Conservation (phyloP, 2,113 vertebrate genomes). For the Oxyura jamaicensis region DNA sequence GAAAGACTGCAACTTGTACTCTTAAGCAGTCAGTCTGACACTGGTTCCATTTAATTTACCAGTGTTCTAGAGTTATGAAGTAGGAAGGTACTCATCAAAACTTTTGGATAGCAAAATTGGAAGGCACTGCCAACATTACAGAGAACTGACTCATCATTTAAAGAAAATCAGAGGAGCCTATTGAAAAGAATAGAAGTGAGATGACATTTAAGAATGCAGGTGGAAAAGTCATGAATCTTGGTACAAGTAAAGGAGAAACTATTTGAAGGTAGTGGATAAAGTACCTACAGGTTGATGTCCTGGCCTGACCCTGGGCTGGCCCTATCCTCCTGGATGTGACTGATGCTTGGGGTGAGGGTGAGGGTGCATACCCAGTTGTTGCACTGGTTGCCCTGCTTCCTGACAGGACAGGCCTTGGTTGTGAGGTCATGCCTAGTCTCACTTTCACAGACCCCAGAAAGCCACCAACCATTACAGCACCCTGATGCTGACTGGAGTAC, state of each 20-base stretch:
- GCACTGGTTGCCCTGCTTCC: background rate
- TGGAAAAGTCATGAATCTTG: background rate
- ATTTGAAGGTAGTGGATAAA: background rate
- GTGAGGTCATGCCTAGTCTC: background rate
- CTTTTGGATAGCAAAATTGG: background rate
- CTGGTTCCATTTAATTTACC: background rate
- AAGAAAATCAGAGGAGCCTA: background rate
- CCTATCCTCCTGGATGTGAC: rapidly evolving
- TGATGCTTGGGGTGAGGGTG: rapidly evolving
- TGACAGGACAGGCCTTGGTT: background rate
- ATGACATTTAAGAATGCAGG: background rate
- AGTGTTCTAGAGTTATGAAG: background rate
- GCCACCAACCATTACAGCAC: background rate
- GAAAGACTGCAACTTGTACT: background rate
- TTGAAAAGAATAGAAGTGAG: background rate
- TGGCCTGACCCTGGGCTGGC: background rate
- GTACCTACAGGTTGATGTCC: background rate
- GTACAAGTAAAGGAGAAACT: background rate
- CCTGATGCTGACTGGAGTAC: background rate
- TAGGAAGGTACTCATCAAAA: background rate
- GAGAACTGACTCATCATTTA: background rate
- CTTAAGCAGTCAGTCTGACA: background rate
- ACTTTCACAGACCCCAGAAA: background rate
- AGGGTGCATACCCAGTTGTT: background rate
- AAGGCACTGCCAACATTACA: background rate